Base-by-base conservation (phyloP, 2,888 invertebrate genomes). In the Nebria salina region DNA sequence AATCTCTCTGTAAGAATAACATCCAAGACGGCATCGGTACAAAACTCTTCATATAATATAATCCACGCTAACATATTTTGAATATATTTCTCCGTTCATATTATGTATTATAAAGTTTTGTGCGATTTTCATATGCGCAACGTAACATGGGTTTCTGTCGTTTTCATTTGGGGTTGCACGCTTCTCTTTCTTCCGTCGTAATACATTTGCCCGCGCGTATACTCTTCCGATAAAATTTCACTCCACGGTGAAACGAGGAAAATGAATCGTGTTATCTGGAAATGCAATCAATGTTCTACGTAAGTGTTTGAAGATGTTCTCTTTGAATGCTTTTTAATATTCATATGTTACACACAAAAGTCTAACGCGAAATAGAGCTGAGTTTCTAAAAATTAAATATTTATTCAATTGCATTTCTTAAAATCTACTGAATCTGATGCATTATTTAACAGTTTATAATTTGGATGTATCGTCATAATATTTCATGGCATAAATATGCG, bases 71-170 rank as follows among this genome's bases (percentile, higher is more conserved):
- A 25, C 70, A 70, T 66, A 66, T 15, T n/a, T 66, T 25, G n/a
- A 66, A 25, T 66, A 66, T 66, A 66, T 80, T 80, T 72, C 75
- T 75, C 75, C 75, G 70, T 80, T 75, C 79, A 75, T 79, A 79
- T 79, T 74, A 79, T 54, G 75, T 75, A 79, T 79, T 79, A 79
- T 79, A 75, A 78, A 78, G 65, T 65, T 79, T 79, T 66, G 42
- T 73, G 41, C 78, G 73, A 78, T 78, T 78, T 73, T 78, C 78
- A 73, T 78, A 25, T 34, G 70, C 26, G 20, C 25, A 13, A 20
- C 9, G 15, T 13, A 66, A 66, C 2, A 34, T 70, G 26, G 34
- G 13, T 70, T 20, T 70, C 70, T 20, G 15, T 11, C 26, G 11
- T 25, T 68, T 68, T 68, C n/a, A 68, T 68, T 68, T 68, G 25